A percentile compares a stretch with the other conserved stretches of the same genome.
Evolutionary conservation across 2,797 vertebrate genomes (phyloP).

Genomic region (Platyrinchus mystaceus): DNA sequence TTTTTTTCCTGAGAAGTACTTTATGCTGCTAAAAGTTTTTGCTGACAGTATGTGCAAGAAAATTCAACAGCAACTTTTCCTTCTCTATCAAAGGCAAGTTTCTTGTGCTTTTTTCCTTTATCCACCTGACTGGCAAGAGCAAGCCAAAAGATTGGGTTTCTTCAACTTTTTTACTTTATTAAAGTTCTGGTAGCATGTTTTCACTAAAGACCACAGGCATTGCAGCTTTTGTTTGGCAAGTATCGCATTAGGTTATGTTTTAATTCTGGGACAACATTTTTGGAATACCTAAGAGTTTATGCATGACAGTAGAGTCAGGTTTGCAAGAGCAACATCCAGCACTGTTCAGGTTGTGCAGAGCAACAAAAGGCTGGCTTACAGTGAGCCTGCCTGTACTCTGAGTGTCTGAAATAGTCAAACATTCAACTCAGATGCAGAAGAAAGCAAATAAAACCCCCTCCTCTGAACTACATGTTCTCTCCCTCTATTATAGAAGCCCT

Average conservation of each 20-base stretch:
- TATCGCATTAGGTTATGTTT: neutral
- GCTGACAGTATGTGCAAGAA: neutral
- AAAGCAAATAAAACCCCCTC: neutral
- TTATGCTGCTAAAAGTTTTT: neutral
- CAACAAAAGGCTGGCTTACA: neutral
- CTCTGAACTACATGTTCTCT: neutral
- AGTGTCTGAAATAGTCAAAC: neutral
- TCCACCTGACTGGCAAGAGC: neutral
- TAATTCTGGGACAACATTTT: neutral
- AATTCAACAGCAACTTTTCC: neutral
- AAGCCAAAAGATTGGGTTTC: neutral
- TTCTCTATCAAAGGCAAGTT: neutral
- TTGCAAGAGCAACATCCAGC: neutral
- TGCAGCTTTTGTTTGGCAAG: neutral
- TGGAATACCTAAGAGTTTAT: neutral
- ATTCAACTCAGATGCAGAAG: neutral
- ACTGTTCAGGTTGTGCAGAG: neutral
- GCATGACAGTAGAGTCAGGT: neutral
- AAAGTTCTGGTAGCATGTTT: neutral
- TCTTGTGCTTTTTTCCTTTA: neutral
- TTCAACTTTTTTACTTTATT: neutral
- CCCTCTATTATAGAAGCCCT: neutral
- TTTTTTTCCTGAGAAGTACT: neutral
- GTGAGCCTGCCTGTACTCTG: neutral
- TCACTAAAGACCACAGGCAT: neutral